A percentile compares a stretch with the other conserved stretches of the same genome.
Conservation (phyloP, 64 coral and sea anemone genomes). For the Montipora cactus region DNA sequence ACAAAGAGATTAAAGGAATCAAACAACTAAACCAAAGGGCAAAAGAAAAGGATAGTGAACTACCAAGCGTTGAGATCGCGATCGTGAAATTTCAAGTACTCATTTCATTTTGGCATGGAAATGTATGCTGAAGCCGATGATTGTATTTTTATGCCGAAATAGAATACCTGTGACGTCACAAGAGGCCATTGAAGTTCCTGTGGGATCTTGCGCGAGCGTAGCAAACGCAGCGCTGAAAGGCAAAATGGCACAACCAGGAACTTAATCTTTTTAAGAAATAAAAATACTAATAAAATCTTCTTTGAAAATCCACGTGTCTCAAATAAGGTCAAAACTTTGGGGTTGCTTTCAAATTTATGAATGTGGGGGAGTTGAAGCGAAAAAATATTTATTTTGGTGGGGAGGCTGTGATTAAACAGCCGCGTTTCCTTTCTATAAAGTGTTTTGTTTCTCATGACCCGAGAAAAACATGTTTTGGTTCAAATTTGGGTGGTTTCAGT, state of each 20-base stretch:
- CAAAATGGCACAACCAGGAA: conserved; percentile 1
- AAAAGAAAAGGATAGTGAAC: conserved; percentile 20
- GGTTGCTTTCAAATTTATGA: background rate
- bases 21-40: conserved; percentile 19
- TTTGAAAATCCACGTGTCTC: background rate
- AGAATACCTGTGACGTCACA: conserved; percentile 46
- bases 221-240: background rate
- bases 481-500: background rate
- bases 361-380: background rate
- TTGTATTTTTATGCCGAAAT: background rate
- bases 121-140: background rate
- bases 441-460: too few relatives aligned
- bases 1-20: background rate
- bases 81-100: conserved; percentile 34
- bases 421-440: background rate
- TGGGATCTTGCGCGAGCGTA: background rate
- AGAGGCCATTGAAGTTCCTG: conserved; percentile 7
- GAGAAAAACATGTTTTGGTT: background rate
- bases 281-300: background rate
- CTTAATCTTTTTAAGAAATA: background rate
- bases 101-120: conserved; percentile 29
- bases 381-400: background rate
- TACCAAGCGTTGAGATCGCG: background rate
- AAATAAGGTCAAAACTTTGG: background rate
- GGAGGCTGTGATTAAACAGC: conserved; percentile 36